These are phyloP conservation scores for Nomia melanderi DNA, from an alignment of 1,140 invertebrate species.

Conservation along the genomic window DNA sequence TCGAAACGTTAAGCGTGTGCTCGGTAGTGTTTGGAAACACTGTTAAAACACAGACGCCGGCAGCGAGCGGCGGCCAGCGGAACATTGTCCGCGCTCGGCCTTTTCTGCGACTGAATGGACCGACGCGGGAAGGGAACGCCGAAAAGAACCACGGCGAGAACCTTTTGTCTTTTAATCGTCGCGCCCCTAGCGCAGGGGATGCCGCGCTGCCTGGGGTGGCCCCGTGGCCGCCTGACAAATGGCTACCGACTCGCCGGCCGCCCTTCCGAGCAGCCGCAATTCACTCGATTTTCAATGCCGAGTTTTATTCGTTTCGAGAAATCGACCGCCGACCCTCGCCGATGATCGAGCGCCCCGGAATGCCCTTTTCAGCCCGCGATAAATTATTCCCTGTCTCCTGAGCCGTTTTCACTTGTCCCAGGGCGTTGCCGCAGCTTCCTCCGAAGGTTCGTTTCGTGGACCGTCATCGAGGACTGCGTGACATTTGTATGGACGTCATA, in stretches of 20 bases:
- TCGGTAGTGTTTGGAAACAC: constrained; percentile 73
- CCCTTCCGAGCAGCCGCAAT: constrained; percentile 1
- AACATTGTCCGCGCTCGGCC: constrained; percentile 59
- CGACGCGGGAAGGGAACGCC: constrained; percentile 44
- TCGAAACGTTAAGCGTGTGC: constrained; percentile 56
- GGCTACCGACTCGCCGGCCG: constrained; percentile 13
- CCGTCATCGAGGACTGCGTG: no score
- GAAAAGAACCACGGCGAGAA: constrained; percentile 55
- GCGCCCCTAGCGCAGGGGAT: constrained; percentile 52
- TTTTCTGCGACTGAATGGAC: constrained; percentile 59
- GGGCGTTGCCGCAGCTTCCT: background rate
- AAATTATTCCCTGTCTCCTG: constrained; percentile 12
- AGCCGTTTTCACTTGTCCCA: background rate
- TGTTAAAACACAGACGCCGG: constrained; percentile 70
- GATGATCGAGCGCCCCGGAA: background rate
- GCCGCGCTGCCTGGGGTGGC: constrained; percentile 34
- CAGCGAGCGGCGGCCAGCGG: constrained; percentile 51
- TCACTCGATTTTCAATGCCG: constrained; percentile 28
- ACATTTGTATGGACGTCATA: no score
- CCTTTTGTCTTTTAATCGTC: constrained; percentile 73
- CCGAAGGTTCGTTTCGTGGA: no score
- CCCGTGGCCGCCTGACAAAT: constrained; percentile 44
- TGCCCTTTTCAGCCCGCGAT: constrained; percentile 4
- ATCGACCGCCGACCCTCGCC: constrained; percentile 1
- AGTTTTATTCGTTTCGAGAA: constrained; percentile 38